Base-by-base conservation (phyloP, 1,140 invertebrate genomes). In the Coptotermes formosanus region DNA sequence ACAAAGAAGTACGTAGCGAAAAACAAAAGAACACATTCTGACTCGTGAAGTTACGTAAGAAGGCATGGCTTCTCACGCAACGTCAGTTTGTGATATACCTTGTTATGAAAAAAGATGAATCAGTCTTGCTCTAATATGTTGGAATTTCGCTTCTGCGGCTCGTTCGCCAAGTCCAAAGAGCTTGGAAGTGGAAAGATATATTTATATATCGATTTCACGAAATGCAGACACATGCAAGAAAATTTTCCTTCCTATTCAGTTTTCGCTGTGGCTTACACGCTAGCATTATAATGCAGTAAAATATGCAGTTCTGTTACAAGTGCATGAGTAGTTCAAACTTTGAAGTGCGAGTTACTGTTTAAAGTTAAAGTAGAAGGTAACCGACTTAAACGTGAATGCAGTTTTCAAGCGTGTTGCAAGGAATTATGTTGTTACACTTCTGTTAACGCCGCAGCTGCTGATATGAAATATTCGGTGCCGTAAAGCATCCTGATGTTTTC, bases 141-240 rank as follows among this genome's bases (percentile, higher is more conserved):
- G 59, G 59, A 64, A 64, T 64, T 64, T 21, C 59, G 59, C 59
- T 64, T 1, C 7, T 64, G 64, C 64, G 64, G n/a, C 25, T 16
- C 9, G 64, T 75, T 75, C 64, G 9, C 52, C n/a, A 30, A n/a
- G 64, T 75, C 64, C 64, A n/a, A 30, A 75, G 25, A 75, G 64
- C 64, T 75, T 30, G n/a, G 64, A 11, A 75, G 6, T 75, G 64
- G n/a, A 30, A 75, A 64, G 59, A 75, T 30, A 6, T 25, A 3
- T 12, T 30, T 75, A n/a, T 25, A 75, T 75, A 75, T 75, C 64
- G 64, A 75, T 75, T 75, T 75, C n/a, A 75, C 64, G 64, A 64
- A 64, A 75, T 75, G 64, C 9, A 30, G n/a, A 30, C 64, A 12
- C 59, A 64, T n/a, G 19, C 59, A n/a, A 16, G 7, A 21, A 19